Base-by-base conservation (phyloP, 1,140 invertebrate species). In the Bombus superbus region DNA sequence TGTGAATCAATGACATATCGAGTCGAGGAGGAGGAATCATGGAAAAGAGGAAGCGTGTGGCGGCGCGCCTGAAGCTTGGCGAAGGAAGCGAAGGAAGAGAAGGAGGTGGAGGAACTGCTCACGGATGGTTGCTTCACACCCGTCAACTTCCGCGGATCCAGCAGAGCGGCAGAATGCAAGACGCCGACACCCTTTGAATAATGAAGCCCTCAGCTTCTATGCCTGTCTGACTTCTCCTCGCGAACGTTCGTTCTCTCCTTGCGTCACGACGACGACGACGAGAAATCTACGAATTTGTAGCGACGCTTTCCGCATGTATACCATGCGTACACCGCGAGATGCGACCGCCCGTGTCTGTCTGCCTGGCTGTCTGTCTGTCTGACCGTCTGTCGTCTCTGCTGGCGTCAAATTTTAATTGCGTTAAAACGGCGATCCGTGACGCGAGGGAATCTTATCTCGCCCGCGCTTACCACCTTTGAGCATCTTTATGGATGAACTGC, bases 141-240 rank as follows among this genome's bases (percentile, higher is more conserved):
- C 92, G 92, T 94, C 91, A 93, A 93, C 93, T 93, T 93, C 90
- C 87, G 90, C 90, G 91, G 86, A 88, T 88, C 85, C 91, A 93
- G 86, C 91, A 87, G 90, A 92, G 92, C 92, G 91, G 92, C 91
- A 93, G 92, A 94, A 93, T 91, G 90, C 90, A 92, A 94, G 92
- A 94, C 89, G 94, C 91, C 88, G 92, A 94, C 93, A 94, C 92
- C 92, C 93, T 94, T 93, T 94, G 94, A 94, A 94, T 94, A 94
- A 94, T 94, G 94, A 95, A 94, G 92, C 91, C 82, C 91, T 90
- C 86, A 84, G 87, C 89, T 91, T 91, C 84, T 91, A 89, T 88
- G 89, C 89, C 86, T 90, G 90, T 92, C 90, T 92, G 90, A 91
- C 92, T 92, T 91, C 89, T 86, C 87, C 84, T 88, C 62, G 76